Base-by-base conservation (phyloP, 2,888 invertebrate genomes). In the Pachliopta kotzebuea region DNA sequence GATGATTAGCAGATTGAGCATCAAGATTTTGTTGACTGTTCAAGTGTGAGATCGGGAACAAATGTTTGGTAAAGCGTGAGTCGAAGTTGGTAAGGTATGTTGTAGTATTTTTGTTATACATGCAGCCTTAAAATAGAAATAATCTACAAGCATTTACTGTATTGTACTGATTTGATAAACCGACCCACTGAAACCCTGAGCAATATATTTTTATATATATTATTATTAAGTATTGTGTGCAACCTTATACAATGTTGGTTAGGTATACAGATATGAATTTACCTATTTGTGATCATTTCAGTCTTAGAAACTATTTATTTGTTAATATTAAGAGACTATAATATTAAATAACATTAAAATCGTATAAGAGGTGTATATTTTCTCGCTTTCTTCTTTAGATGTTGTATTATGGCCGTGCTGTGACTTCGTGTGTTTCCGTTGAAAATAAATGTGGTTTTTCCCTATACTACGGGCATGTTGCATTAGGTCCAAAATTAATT, bases 141-240 rank as follows among this genome's bases (percentile, higher is more conserved):
- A 73, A 70, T 73, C 71, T 71, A 74, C 79, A 75, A 75, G 73
- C 77, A 78, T 80, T 74, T 79, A 79, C 80, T 77, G 78, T 71
- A 65, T 58, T 71, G 88, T 82, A 88, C 89, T 88, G 89, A 88
- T 86, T 88, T 84, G 78, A 85, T 84, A 83, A 79, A 88, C 87
- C 86, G 85, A 88, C 86, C 87, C 88, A 87, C 81, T 84, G 88
- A 76, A 88, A 90, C 77, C 86, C 83, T 88, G 88, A 90, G 90
- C 89, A 90, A 90, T 90, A 90, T 90, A 89, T 90, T 90, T 90
- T 90, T 88, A 88, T 88, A 37, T 37, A 89, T 84, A 84, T 85
- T 75, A 69, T 73, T 83, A 86, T 84, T 89, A 88, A 86, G 86
- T 85, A 88, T 86, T 84, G 78, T 80, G 86, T 86, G 80, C 80